These are phyloP conservation scores for Hoplodrina blanda DNA, from an alignment of 2,888 invertebrate genomes.

Conservation along the genomic window DNA sequence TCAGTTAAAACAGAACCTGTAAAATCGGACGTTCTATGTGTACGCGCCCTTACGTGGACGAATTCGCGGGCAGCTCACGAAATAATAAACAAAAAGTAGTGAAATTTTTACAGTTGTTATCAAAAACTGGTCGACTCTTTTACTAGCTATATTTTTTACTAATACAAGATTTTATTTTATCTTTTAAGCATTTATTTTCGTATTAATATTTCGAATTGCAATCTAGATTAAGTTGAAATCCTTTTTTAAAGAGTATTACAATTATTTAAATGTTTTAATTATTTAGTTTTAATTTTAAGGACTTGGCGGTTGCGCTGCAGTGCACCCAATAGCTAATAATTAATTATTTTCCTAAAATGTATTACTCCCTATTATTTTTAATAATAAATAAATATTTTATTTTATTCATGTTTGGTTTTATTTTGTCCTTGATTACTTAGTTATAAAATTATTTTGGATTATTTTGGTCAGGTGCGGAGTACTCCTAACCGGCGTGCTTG, in stretches of 20 bases:
- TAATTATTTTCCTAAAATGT: constrained; percentile 56
- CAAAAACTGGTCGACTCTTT: constrained; percentile 61
- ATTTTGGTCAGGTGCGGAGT: no score
- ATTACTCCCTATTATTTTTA: constrained; percentile 50
- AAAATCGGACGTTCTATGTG: no score
- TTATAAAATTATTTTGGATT: no score
- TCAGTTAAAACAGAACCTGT: no score
- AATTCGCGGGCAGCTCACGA: no score
- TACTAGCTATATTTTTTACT: constrained; percentile 31
- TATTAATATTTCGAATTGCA: constrained; percentile 45
- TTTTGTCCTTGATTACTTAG: not conserved
- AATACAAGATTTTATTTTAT: constrained; percentile 35
- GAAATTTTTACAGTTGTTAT: constrained; percentile 36
- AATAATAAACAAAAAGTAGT: not conserved
- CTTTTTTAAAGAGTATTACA: constrained; percentile 47
- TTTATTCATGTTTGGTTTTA: constrained; percentile 24
- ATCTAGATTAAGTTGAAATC: constrained; percentile 39
- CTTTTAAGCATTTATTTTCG: constrained; percentile 51
- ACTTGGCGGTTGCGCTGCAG: constrained; percentile 23
- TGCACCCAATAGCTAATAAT: constrained; percentile 28
- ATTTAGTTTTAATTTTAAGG: constrained; percentile 7
- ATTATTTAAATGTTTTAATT: constrained; percentile 21
- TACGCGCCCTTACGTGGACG: no score
- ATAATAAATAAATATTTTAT: constrained; percentile 49
- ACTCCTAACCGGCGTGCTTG: no score